A percentile compares a stretch with the other conserved stretches of the same genome.
Conservation (phyloP, 2,797 vertebrate genomes). For the Salmo trutta region DNA sequence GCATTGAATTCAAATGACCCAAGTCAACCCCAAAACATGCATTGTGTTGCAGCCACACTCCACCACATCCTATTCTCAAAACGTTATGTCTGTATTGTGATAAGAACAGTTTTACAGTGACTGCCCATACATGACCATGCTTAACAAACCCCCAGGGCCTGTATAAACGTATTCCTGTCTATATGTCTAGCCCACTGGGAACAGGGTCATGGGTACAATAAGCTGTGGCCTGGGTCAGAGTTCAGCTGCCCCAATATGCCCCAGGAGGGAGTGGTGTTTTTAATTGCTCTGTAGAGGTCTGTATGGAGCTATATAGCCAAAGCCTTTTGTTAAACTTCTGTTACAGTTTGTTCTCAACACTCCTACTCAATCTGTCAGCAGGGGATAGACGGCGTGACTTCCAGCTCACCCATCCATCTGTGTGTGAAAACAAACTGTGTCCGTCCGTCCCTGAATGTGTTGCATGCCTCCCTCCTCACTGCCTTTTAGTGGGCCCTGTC, state of each 20-base stretch:
- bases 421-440: constrained; percentile 40
- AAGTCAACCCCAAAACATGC: neutral
- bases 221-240: constrained; percentile 57
- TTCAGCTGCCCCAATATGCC: constrained; percentile 59
- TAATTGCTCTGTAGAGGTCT: constrained; percentile 55
- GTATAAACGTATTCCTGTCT: constrained; percentile 45
- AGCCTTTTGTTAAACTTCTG: constrained; percentile 11
- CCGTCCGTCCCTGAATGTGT: constrained; percentile 13
- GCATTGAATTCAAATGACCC: constrained; percentile 6
- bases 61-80: constrained; percentile 20
- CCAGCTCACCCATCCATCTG: constrained; percentile 27
- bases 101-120: constrained; percentile 20
- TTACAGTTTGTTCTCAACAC: constrained; percentile 33
- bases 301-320: constrained; percentile 27
- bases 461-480: neutral
- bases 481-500: constrained; percentile 32
- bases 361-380: constrained; percentile 21
- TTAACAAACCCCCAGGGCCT: constrained; percentile 21
- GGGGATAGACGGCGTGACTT: constrained; percentile 24
- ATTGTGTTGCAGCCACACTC: constrained; percentile 4
- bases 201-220: constrained; percentile 58
- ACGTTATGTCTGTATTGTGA: constrained; percentile 22
- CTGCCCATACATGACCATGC: constrained; percentile 28
- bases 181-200: constrained; percentile 48
- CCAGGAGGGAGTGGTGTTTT: constrained; percentile 42